phyloP scores from a whole-genome alignment of 1,140 invertebrate species.

The Nephila pilipes region DNA sequence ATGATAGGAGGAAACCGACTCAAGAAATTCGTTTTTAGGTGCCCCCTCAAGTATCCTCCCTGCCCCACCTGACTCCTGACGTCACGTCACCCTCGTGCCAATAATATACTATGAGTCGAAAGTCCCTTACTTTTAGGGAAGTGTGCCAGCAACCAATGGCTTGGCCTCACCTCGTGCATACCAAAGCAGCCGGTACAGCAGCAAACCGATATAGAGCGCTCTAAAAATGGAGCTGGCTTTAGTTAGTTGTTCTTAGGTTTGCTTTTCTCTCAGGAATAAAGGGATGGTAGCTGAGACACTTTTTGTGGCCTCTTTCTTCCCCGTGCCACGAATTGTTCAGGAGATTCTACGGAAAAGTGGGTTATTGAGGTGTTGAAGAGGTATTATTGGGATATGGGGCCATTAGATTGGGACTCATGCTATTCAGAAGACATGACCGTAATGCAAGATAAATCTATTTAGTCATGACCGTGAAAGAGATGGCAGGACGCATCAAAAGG shows the following conservation, averaged over 20 bases:
- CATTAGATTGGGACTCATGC: background rate
- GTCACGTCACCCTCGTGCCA: slow-evolving; percentile 67
- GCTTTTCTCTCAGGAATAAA: slow-evolving; percentile 54
- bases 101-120: slow-evolving; percentile 69
- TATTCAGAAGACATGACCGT: background rate
- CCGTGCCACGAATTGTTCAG: slow-evolving; percentile 1
- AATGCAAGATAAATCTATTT: background rate
- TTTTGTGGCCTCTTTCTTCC: slow-evolving; percentile 8
- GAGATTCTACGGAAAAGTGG: slow-evolving; percentile 2
- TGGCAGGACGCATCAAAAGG: background rate
- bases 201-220: slow-evolving; percentile 62
- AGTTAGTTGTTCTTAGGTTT: slow-evolving; percentile 49
- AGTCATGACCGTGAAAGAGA: background rate
- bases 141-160: slow-evolving; percentile 56
- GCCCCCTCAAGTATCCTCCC: slow-evolving; percentile 69
- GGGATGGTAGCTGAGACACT: background rate
- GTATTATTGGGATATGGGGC: background rate
- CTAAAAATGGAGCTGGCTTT: slow-evolving; percentile 67
- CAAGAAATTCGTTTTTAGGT: slow-evolving; percentile 59
- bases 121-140: slow-evolving; percentile 67
- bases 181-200: slow-evolving; percentile 51
- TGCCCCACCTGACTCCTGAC: slow-evolving; percentile 49
- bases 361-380: background rate
- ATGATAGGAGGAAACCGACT: slow-evolving; percentile 47
- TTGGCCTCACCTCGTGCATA: slow-evolving; percentile 29